Evolutionary conservation across 2,888 invertebrate species (phyloP).

Genomic region (Unio delphinus): DNA sequence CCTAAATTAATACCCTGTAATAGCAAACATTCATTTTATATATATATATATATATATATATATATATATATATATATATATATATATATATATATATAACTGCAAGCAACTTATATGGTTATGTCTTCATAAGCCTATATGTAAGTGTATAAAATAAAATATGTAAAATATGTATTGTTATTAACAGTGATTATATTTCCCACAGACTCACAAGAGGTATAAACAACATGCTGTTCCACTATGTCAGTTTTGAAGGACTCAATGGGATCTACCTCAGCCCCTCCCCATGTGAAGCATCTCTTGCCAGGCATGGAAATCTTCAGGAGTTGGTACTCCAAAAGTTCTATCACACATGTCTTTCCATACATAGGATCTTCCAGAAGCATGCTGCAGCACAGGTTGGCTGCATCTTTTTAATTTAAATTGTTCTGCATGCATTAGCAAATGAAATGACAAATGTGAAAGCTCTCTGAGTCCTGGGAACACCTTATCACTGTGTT

Average conservation of each 20-base stretch:
- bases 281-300: conserved; percentile 51
- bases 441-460: too few species aligned
- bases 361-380: conserved; percentile 82
- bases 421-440: background rate
- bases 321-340: conserved; percentile 79
- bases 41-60: too few species aligned
- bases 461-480: too few species aligned
- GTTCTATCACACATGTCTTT: conserved; percentile 81
- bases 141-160: too few species aligned
- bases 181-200: conserved; percentile 2
- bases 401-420: background rate
- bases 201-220: conserved; percentile 77
- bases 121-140: too few species aligned
- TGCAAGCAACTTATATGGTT: too few species aligned
- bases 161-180: conserved; percentile 2
- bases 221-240: conserved; percentile 83
- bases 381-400: conserved; percentile 14
- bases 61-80: too few species aligned
- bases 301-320: conserved; percentile 43
- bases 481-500: too few species aligned
- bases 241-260: conserved; percentile 81
- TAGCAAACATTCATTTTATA: too few species aligned
- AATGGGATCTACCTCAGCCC: conserved; percentile 83
- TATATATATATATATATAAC: too few species aligned
- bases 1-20: too few species aligned